phyloP scores from a whole-genome alignment of 2,113 vertebrate genomes.

The Illadopsis cleaveri region DNA sequence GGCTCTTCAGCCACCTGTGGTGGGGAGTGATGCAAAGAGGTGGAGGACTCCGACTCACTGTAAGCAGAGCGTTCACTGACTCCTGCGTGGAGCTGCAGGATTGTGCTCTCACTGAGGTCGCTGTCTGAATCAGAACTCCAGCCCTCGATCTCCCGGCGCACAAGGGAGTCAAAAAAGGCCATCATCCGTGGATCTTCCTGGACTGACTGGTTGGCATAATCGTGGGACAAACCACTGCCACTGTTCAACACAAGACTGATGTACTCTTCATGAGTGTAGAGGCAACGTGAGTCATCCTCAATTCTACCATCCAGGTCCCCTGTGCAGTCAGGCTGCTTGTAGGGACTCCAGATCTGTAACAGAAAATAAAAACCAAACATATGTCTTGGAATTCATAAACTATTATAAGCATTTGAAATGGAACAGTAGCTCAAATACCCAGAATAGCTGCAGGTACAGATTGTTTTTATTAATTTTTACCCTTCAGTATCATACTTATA shows the following conservation, averaged over 20 bases:
- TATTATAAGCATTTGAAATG: not conserved
- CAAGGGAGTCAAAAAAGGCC: conserved; percentile 98
- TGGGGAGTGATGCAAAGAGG: conserved; percentile 82
- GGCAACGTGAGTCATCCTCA: conserved; percentile 93
- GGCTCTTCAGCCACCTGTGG: conserved; percentile 71
- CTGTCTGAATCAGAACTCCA: conserved; percentile 98
- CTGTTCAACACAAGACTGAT: conserved; percentile 98
- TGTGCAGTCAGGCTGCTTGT: conserved; percentile 91
- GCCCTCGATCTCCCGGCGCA: conserved; percentile 94
- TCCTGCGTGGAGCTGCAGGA: conserved; percentile 91
- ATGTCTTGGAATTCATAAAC: not conserved
- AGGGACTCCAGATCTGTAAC: conserved; percentile 94
- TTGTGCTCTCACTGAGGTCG: conserved; percentile 92
- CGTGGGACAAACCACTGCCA: conserved; percentile 93
- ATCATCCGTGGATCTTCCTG: conserved; percentile 99
- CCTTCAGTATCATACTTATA: not conserved
- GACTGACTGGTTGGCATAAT: conserved; percentile 96
- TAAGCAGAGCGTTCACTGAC: conserved; percentile 80
- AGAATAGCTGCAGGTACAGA: not conserved
- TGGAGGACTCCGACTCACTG: conserved; percentile 86
- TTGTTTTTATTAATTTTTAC: not conserved
- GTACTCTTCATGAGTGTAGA: conserved; percentile 98
- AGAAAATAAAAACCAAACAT: not conserved
- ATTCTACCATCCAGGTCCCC: conserved; percentile 92
- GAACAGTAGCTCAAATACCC: not conserved